phyloP scores from a whole-genome alignment of 2,113 vertebrate genomes.

The Ornithorhynchus anatinus region DNA sequence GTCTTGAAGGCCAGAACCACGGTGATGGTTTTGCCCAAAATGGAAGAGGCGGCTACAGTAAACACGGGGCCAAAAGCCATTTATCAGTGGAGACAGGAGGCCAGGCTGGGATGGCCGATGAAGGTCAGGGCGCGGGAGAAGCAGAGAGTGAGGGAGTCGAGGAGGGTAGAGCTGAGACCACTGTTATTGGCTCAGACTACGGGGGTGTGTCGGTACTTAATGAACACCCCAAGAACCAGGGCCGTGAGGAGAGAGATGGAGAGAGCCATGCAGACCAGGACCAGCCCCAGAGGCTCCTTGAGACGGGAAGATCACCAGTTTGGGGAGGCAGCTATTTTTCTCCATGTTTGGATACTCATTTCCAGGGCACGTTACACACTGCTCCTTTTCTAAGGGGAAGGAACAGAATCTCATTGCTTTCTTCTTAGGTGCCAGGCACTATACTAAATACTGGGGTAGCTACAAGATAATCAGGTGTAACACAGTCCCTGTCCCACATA shows the following conservation, averaged over 20 bases:
- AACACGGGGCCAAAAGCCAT: conserved; percentile 7
- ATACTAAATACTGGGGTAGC: no score
- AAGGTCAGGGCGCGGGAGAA: conserved; percentile 34
- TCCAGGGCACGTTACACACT: no score
- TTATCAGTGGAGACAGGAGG: neutral
- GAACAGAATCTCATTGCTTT: no score
- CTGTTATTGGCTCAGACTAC: conserved; percentile 30
- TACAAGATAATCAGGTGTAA: no score
- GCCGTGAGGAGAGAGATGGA: neutral
- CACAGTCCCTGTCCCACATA: no score
- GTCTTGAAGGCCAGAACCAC: conserved; percentile 8
- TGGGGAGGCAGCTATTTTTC: neutral
- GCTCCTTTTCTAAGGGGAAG: no score
- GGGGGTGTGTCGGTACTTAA: conserved; percentile 4
- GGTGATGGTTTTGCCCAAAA: conserved; percentile 13
- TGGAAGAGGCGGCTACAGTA: neutral
- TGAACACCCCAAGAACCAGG: neutral
- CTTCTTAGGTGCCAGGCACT: no score
- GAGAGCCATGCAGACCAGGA: neutral
- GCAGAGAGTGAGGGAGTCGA: neutral
- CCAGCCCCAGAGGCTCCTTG: conserved; percentile 14
- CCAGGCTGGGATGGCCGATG: conserved; percentile 1
- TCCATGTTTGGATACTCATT: neutral
- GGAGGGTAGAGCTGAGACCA: conserved; percentile 25
- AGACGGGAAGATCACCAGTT: conserved; percentile 13